A percentile compares a stretch with the other conserved stretches of the same genome.
These are phyloP conservation scores for Tanypteryx hageni DNA, from an alignment of 2,888 invertebrate genomes.

Conservation along the genomic window DNA sequence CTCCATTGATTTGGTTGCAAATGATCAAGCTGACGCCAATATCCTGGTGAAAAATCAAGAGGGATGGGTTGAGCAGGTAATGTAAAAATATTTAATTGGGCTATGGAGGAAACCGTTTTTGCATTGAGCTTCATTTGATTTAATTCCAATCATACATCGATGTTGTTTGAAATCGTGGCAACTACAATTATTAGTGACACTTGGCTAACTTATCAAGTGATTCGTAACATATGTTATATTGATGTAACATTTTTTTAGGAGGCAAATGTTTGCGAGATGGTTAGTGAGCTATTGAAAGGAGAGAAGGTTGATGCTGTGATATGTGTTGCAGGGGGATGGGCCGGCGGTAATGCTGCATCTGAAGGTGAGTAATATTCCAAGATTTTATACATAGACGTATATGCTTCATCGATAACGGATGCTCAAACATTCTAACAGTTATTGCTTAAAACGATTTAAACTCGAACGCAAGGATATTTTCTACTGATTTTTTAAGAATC, in stretches of 20 bases:
- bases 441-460: too few relatives aligned
- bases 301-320: constrained; percentile 95
- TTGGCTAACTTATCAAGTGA: background rate
- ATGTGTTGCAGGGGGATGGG: constrained; percentile 99
- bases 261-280: constrained; percentile 81
- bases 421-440: too few relatives aligned
- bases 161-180: too few relatives aligned
- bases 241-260: constrained; percentile 79
- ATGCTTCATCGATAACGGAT: too few relatives aligned
- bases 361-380: constrained; percentile 78
- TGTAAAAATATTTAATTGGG: constrained; percentile 20
- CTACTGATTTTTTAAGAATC: too few relatives aligned
- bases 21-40: constrained; percentile 92
- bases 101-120: background rate
- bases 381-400: too few relatives aligned
- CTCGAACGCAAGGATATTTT: too few relatives aligned
- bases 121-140: too few relatives aligned
- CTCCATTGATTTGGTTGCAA: constrained; percentile 89
- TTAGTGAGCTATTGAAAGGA: constrained; percentile 82
- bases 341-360: constrained; percentile 91
- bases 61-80: constrained; percentile 84
- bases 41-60: constrained; percentile 88
- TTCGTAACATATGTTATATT: constrained; percentile 1
- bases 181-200: too few relatives aligned
- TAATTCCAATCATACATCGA: too few relatives aligned